Evolutionary conservation across 2,888 invertebrate genomes (phyloP).

Genomic region (Eledona agricola): DNA sequence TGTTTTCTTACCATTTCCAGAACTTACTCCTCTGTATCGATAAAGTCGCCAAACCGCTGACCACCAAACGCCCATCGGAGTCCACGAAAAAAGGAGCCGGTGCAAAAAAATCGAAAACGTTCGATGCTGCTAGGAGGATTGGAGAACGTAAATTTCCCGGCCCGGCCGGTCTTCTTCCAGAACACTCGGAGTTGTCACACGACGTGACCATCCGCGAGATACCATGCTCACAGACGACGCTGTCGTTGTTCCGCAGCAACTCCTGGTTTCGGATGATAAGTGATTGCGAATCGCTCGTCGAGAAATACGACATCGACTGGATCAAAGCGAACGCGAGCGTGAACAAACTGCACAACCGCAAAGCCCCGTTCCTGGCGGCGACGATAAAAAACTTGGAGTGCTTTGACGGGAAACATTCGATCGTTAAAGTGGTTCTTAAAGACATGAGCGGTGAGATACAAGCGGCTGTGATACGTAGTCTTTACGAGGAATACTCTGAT

Average conservation of each 20-base stretch:
- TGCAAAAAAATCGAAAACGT: no score
- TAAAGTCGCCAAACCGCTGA: no score
- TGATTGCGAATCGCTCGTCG: constrained; percentile 42
- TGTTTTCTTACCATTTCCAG: no score
- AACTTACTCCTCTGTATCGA: no score
- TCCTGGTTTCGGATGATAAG: constrained; percentile 50
- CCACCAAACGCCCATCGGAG: no score
- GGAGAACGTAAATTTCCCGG: constrained; percentile 51
- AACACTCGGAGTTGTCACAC: constrained; percentile 30
- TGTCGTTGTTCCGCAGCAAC: constrained; percentile 45
- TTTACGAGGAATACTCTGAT: constrained; percentile 50
- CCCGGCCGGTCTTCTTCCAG: constrained; percentile 49
- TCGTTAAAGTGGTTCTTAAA: constrained; percentile 50
- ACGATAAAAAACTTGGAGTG: constrained; percentile 50
- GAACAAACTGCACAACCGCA: constrained; percentile 49
- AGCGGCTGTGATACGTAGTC: constrained; percentile 51
- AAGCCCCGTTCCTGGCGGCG: constrained; percentile 56
- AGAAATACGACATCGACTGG: constrained; percentile 55
- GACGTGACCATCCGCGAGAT: constrained; percentile 8
- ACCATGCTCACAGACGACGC: constrained; percentile 50
- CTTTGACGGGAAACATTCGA: constrained; percentile 44
- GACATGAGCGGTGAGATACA: constrained; percentile 55
- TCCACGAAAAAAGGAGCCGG: no score
- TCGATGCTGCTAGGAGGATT: no score
- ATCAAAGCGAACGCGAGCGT: constrained; percentile 48